Evolutionary conservation across 2,797 vertebrate genomes (phyloP), one percentile per base, ranked within the genome.

Genomic region (Hyperoplus immaculatus): DNA sequence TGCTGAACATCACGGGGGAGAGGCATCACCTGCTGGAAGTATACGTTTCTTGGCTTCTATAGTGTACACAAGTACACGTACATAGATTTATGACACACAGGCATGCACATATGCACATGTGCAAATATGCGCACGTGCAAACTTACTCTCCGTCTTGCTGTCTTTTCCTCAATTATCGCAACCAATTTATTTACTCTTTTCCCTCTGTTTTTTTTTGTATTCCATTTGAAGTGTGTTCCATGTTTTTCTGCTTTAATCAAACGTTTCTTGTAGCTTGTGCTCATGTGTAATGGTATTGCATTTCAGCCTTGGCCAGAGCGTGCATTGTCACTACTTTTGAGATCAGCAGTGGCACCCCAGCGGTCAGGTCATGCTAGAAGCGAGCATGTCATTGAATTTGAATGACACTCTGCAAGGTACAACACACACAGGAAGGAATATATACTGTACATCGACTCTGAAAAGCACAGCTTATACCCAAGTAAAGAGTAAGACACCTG

Each of bases 1-100:
- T 94, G 93, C 80, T 86, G 86, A 74, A 88, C 87, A 88, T 92
- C 91, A 91, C 90, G 85, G 71, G 83, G 91, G 85, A 93, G 86
- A 88, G 41, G 76, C 88, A 82, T 92, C 91, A 93, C 90, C 93
- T 93, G 92, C 85, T 90, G 80, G 84, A 86, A 90, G 68, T 71
- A 61, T 71, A 61, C 87, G 69, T 74, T 84, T 84, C 77, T 80
- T 82, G 75, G 85, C 83, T 68, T 64, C 58, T 21, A 8, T 15
- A 55, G 50, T 65, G 71, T 77, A 85, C 78, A 89, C 78, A 87
- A 78, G 80, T 69, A 78, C 88, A 88, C 76, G 78, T 46, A 71
- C 72, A 73, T 84, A 84, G 82, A 89, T 85, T 77, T 73, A 60
- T 63, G 68, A 75, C 75, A 76, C 13, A 56, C 29, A 74, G 53